A percentile compares a stretch with the other conserved stretches of the same genome.
phyloP scores from a whole-genome alignment of 2,888 invertebrate genomes.

The Hypomecis atomaria region DNA sequence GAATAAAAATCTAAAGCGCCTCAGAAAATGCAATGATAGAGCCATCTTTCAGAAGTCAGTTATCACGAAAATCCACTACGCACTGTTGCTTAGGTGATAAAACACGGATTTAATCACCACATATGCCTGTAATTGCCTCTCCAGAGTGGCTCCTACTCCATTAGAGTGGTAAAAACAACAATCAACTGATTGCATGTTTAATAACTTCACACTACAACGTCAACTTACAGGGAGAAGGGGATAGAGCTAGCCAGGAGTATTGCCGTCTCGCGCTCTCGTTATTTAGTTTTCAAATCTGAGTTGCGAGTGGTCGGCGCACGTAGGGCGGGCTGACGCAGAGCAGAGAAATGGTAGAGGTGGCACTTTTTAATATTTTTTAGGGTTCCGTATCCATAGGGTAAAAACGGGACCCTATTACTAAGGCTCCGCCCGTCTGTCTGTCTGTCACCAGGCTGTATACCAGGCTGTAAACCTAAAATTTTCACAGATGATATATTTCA shows the following conservation, averaged over 20 bases:
- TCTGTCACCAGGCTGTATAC: too few species aligned
- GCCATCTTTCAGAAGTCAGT: not conserved
- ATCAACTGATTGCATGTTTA: constrained; percentile 80
- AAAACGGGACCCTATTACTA: too few species aligned
- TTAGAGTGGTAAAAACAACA: constrained; percentile 72
- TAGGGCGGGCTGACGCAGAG: constrained; percentile 68
- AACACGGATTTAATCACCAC: constrained; percentile 23
- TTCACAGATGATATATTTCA: too few species aligned
- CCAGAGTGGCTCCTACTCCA: constrained; percentile 62
- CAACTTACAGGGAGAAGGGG: constrained; percentile 59
- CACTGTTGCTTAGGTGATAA: constrained; percentile 27
- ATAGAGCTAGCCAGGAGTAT: constrained; percentile 43
- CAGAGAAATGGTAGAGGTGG: constrained; percentile 45
- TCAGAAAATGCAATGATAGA: too few species aligned
- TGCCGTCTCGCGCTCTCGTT: constrained; percentile 54
- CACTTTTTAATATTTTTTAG: constrained; percentile 16
- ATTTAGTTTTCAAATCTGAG: constrained; percentile 69
- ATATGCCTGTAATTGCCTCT: constrained; percentile 59
- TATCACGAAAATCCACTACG: not conserved
- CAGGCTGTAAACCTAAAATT: too few species aligned
- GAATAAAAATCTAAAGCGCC: too few species aligned
- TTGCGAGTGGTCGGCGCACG: constrained; percentile 67
- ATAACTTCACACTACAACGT: constrained; percentile 64
- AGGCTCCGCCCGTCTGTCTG: too few species aligned
- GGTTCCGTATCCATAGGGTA: too few species aligned